Evolutionary conservation across 2,113 vertebrate genomes (phyloP), one percentile per base, ranked within the genome.

Genomic region (Nothocercus nigrocapillus): DNA sequence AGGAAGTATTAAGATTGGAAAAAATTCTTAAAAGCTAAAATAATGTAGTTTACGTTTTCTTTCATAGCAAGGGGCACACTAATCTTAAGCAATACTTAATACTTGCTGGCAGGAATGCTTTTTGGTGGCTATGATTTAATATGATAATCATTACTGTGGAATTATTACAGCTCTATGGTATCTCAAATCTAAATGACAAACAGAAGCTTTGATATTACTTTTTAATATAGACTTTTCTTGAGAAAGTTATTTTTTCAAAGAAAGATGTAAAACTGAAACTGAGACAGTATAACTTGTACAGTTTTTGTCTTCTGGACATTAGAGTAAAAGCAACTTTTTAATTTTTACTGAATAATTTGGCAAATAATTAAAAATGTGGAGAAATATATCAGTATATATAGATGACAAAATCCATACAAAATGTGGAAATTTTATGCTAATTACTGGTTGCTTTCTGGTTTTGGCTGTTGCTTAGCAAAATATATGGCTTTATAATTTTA

Each of bases 21-120:
- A 92, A 92, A 94, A 68, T 64, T 88, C 70, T 91, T 81, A 64
- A 86, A 92, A 93, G 42, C 61, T 75, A 92, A 95, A 82, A 78
- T 74, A 77, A 47, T 25, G 47, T 58, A 40, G 25, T 92, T 81
- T 90, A 63, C 40, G 81, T 97, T 97, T 96, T 96, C 74, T 95
- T 90, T 97, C 77, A 53, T 63, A 92, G 67, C 47, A 93, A 94
- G 59, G 34, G 83, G 81, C 68, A 88, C 42, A 36, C 59, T 82
- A 56, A 67, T 88, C 85, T 95, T 93, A 86, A 58, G 38, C 38
- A 66, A 36, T 36, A 6, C 36, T 36, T 36, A 36, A 6, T 36
- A 36, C 36, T 36, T 36, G 27, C 70, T 70, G 73, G 68, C 10
- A 20, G 22, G 81, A 81, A 67, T 47, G 32, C 10, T 72, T 69